These are phyloP conservation scores for Tichodroma muraria DNA, from an alignment of 2,113 vertebrate genomes.

Conservation along the genomic window DNA sequence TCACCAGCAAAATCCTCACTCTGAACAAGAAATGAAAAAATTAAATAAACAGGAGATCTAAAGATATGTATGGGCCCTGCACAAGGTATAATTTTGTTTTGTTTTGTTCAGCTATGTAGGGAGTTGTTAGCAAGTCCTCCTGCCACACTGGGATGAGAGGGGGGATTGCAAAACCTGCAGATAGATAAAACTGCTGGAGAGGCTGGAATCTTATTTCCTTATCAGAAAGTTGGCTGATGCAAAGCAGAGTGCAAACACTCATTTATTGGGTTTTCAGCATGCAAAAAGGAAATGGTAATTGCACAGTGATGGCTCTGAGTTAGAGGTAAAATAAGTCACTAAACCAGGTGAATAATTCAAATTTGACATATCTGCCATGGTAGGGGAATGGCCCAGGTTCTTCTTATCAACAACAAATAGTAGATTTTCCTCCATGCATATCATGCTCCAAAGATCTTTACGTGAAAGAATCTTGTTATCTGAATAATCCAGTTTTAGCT, in stretches of 20 bases:
- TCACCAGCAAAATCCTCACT: conserved; percentile 39
- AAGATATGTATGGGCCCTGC: not conserved
- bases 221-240: not conserved
- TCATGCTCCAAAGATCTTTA: conserved; percentile 8
- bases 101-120: not conserved
- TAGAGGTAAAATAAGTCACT: conserved; percentile 5
- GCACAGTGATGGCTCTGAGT: not conserved
- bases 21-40: conserved; percentile 34
- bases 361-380: not conserved
- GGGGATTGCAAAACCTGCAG: not conserved
- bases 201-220: conserved; percentile 37
- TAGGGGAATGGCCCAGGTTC: not conserved
- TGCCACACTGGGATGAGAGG: not conserved
- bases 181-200: not conserved
- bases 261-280: not conserved
- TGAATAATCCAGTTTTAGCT: not conserved
- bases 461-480: not conserved
- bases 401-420: not conserved
- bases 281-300: not conserved
- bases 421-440: not conserved
- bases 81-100: not conserved
- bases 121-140: not conserved
- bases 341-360: conserved; percentile 9
- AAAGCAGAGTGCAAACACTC: not conserved
- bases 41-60: not conserved